Conservation (phyloP, 2,888 invertebrate genomes). For the Drosophila mayaguana region DNA sequence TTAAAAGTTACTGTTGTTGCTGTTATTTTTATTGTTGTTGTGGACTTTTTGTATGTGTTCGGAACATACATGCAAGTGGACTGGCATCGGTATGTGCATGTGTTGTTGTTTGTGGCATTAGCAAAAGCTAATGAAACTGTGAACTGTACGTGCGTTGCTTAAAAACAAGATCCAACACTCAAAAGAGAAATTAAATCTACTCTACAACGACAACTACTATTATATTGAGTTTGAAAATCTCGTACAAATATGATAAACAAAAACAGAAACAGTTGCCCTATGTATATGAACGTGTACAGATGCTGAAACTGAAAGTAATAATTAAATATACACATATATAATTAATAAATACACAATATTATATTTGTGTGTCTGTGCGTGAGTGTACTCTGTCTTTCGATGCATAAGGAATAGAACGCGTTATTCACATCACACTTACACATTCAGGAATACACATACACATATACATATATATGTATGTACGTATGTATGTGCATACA, state of each 20-base stretch:
- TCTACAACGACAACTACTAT: constrained; percentile 20
- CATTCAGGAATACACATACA: constrained; percentile 13
- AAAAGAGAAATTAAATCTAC: constrained; percentile 52
- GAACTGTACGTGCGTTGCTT: constrained; percentile 64
- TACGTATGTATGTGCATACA: constrained; percentile 23
- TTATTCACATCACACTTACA: constrained; percentile 23
- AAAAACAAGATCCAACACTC: constrained; percentile 52
- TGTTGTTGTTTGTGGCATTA: constrained; percentile 53
- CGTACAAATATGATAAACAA: constrained; percentile 38
- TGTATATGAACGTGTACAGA: constrained; percentile 40
- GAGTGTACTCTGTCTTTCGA: constrained; percentile 19
- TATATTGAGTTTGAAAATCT: constrained; percentile 33
- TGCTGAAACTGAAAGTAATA: constrained; percentile 68
- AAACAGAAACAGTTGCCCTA: constrained; percentile 44
- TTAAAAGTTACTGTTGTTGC: constrained; percentile 73
- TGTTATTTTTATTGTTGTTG: constrained; percentile 56
- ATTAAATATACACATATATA: constrained; percentile 24
- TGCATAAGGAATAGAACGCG: constrained; percentile 55
- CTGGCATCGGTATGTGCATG: constrained; percentile 57
- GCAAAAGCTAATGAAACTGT: constrained; percentile 67
- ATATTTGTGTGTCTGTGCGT: background rate
- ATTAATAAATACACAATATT: constrained; percentile 20
- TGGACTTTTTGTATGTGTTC: constrained; percentile 69
- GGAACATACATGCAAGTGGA: constrained; percentile 46
- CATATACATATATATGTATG: constrained; percentile 7